Percentiles rank a stretch among this genome's conserved stretches.
These are phyloP conservation scores for Papilio protenor DNA, from an alignment of 2,888 invertebrate genomes.

Conservation along the genomic window DNA sequence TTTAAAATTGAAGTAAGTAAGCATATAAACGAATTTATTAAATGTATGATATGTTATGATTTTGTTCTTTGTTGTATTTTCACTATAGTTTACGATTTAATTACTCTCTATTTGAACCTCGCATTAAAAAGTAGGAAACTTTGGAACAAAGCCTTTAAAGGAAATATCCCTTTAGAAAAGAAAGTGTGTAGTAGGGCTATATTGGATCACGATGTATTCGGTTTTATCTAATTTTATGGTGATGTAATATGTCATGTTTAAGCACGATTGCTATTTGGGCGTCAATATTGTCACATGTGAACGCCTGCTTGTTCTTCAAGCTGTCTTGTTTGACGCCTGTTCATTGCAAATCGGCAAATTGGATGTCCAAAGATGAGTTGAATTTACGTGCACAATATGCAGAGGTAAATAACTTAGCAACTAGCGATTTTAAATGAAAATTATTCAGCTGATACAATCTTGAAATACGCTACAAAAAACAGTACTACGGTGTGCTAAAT, in stretches of 20 bases:
- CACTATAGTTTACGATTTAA: background rate
- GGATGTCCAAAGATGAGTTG: conserved; percentile 74
- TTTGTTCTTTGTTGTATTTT: background rate
- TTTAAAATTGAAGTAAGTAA: conserved; percentile 75
- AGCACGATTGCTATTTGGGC: conserved; percentile 80
- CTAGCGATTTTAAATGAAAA: too few relatives aligned
- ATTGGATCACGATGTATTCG: background rate
- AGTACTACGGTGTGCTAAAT: too few relatives aligned
- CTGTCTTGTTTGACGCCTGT: conserved; percentile 73
- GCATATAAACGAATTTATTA: background rate
- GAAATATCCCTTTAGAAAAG: background rate
- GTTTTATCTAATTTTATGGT: background rate
- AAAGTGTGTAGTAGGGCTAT: background rate
- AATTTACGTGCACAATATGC: conserved; percentile 69
- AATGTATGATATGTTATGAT: background rate
- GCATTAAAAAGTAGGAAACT: background rate
- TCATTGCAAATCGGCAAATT: conserved; percentile 73
- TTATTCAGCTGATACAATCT: too few relatives aligned
- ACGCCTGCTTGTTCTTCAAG: conserved; percentile 80
- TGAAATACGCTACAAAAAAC: too few relatives aligned
- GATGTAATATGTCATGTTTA: conserved; percentile 45
- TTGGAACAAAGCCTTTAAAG: background rate
- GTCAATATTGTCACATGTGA: conserved; percentile 76
- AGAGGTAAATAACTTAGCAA: conserved; percentile 56
- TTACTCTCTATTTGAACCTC: conserved; percentile 6